Base-by-base conservation (phyloP, 1,140 invertebrate species). In the Heliconius nattereri region DNA sequence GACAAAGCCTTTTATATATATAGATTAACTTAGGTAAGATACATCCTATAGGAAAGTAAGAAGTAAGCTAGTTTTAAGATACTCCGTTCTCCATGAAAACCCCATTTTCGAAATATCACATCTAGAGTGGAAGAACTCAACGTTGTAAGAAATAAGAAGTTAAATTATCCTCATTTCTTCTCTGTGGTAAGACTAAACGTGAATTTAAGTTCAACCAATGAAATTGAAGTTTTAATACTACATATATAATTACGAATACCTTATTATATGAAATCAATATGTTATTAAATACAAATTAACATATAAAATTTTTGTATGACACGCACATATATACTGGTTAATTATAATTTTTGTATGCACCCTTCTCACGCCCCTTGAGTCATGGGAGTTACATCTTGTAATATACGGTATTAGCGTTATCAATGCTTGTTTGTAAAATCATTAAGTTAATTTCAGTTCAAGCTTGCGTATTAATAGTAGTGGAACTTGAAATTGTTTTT, bases 291-390 rank as follows among this genome's bases (percentile, higher is more conserved):
- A n/a, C 32, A n/a, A 71, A 71, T 71, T 72, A 37, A 72, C 37
- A 0, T 72, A 37, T 16, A 66, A 29, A 16, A 23, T n/a, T 20
- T 19, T 32, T 9, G 20, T 20, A 16, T n/a, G 71, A 72, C 71
- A 72, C 71, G 71, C 71, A 72, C n/a, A 29, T 45, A 45, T 66
- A 70, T 29, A 70, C 1, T 49, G 23, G 26, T n/a, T 45, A 45
- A 71, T 70, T 26, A 72, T 71, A 71, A 35, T 35, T 40, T 66
- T 20, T 71, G 11, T 5, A 9, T 66, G 29, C 20, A 70, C 37
- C 23, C 35, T 76, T 76, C 74, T 40, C 74, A 76, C 74, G 74
- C 74, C 74, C 74, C 40, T 76, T 76, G 3, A 9, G 74, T 76
- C 74, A 76, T 60, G 74, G 74, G 29, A 29, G n/a, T 26, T 76